These are phyloP conservation scores for Romanogobio albipinnatus DNA, from an alignment of 2,113 vertebrate genomes.

Conservation along the genomic window DNA sequence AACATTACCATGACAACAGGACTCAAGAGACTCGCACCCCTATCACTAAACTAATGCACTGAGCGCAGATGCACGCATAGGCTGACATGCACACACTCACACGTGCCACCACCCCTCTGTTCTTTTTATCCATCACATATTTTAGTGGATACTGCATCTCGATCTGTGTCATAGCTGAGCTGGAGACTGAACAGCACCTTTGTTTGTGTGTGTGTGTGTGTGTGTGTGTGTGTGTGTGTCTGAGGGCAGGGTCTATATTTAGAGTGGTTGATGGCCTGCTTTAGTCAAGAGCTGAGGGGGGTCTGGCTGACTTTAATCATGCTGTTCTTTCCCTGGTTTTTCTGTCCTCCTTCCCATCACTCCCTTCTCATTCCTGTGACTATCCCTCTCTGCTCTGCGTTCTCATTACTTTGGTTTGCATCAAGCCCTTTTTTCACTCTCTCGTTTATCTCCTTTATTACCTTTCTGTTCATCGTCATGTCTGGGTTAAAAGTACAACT, in stretches of 20 bases:
- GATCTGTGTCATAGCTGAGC: constrained; percentile 31
- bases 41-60: constrained; percentile 28
- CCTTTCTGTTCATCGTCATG: background rate
- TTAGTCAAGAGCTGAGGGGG: constrained; percentile 45
- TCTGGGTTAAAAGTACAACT: constrained; percentile 6
- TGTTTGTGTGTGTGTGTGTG: constrained; percentile 27
- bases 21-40: constrained; percentile 21
- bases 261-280: constrained; percentile 49
- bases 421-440: background rate
- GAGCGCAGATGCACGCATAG: background rate
- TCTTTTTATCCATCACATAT: constrained; percentile 24
- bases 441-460: background rate
- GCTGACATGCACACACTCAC: constrained; percentile 24
- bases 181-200: background rate
- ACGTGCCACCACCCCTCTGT: background rate
- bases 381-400: background rate
- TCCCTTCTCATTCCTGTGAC: background rate
- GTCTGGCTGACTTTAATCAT: constrained; percentile 45
- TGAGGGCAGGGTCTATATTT: constrained; percentile 48
- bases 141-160: constrained; percentile 25
- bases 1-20: constrained; percentile 56
- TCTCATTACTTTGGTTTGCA: background rate
- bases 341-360: constrained; percentile 24
- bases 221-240: constrained; percentile 24
- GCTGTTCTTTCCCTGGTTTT: constrained; percentile 21